phyloP scores from a whole-genome alignment of 2,888 invertebrate species.

The Myopa tessellatipennis region DNA sequence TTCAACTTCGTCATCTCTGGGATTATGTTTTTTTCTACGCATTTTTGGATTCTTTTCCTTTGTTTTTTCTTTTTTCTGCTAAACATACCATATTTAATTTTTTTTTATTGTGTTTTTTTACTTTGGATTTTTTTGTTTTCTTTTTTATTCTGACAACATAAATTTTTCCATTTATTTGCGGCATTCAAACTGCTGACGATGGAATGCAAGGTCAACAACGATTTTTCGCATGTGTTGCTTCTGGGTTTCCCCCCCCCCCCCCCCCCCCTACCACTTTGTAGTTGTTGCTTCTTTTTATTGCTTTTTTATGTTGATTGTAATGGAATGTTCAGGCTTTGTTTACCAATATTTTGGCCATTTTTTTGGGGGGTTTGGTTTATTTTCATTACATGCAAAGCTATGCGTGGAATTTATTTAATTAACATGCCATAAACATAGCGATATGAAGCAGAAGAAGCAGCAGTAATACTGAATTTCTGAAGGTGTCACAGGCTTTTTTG shows the following conservation, averaged over 20 bases:
- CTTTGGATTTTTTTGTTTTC: neutral
- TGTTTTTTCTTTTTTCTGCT: neutral
- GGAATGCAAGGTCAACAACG: conserved; percentile 52
- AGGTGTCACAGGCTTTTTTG: too few species aligned
- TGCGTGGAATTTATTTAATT: conserved; percentile 30
- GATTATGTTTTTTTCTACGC: neutral
- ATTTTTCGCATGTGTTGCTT: conserved; percentile 47
- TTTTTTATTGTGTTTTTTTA: neutral
- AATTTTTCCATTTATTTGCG: neutral
- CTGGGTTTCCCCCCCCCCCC: neutral
- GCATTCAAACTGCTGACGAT: conserved; percentile 27
- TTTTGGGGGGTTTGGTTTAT: neutral
- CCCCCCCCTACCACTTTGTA: neutral
- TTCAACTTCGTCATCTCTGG: neutral
- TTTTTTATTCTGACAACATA: neutral
- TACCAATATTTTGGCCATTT: neutral
- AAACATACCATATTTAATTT: neutral
- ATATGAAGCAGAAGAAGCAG: neutral
- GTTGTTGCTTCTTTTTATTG: conserved; percentile 22
- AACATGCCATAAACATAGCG: conserved; percentile 2
- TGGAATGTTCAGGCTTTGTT: conserved; percentile 29
- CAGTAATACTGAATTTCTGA: too few species aligned
- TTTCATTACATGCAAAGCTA: neutral
- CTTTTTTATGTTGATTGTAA: neutral
- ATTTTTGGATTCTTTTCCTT: neutral